A percentile compares a stretch with the other conserved stretches of the same genome.
Evolutionary conservation across 2,113 vertebrate genomes (phyloP).

Genomic region (Myodes glareolus): DNA sequence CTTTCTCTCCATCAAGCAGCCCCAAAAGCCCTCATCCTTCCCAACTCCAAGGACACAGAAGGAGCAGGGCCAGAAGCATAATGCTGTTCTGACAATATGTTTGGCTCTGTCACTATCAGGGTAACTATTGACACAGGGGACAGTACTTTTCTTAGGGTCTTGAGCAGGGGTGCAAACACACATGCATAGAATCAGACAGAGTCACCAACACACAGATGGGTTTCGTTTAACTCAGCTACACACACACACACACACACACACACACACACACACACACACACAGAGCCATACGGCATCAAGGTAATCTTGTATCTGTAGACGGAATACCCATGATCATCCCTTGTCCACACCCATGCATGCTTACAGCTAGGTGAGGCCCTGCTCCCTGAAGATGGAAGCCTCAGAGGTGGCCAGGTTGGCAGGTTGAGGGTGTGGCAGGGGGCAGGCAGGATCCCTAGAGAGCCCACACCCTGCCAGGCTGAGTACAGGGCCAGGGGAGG

Average conservation of each 20-base stretch:
- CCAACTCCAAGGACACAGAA: neutral
- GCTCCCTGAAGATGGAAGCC: neutral
- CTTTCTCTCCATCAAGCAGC: neutral
- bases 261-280: neutral
- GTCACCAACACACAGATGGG: neutral
- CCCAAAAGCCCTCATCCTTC: neutral
- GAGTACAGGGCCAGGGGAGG: neutral
- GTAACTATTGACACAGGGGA: neutral
- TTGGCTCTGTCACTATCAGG: neutral
- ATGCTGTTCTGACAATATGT: neutral
- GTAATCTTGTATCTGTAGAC: neutral
- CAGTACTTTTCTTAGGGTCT: neutral
- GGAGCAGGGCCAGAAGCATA: neutral
- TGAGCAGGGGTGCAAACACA: neutral
- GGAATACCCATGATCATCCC: neutral
- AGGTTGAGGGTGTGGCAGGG: slow-evolving; percentile 59
- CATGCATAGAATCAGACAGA: neutral
- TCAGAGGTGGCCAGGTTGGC: neutral
- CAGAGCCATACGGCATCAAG: neutral
- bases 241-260: neutral
- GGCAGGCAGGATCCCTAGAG: slow-evolving; percentile 42
- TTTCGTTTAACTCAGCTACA: neutral
- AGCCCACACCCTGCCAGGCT: neutral
- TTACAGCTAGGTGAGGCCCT: neutral
- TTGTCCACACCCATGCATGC: accelerated